Evolutionary conservation across 2,113 vertebrate genomes (phyloP).

Genomic region (Pituophis catenifer): DNA sequence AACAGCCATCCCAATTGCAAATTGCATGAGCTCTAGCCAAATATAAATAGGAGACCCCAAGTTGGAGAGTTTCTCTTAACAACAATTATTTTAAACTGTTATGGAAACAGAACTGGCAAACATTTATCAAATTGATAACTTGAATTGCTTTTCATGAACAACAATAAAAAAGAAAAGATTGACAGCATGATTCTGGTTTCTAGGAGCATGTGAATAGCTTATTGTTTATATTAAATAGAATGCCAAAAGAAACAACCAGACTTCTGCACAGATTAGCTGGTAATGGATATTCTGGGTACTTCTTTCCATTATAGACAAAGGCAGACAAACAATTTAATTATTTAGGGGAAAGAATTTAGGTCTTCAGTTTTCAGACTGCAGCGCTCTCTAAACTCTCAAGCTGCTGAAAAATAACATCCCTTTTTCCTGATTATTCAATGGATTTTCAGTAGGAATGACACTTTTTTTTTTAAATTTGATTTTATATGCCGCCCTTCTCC

Average conservation of each 20-base stretch:
- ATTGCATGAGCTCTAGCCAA: not conserved
- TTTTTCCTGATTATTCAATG: constrained; percentile 47
- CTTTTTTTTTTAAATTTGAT: too few species aligned
- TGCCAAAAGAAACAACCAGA: constrained; percentile 36
- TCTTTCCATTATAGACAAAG: constrained; percentile 43
- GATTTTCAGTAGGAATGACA: constrained; percentile 60
- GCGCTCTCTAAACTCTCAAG: constrained; percentile 42
- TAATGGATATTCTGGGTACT: constrained; percentile 46
- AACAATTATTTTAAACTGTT: constrained; percentile 37
- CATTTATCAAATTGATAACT: constrained; percentile 36
- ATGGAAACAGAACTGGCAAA: constrained; percentile 11
- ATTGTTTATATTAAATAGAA: constrained; percentile 24
- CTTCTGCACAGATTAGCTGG: constrained; percentile 50
- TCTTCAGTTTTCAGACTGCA: constrained; percentile 43
- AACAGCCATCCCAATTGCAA: not conserved
- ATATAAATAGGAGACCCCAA: not conserved
- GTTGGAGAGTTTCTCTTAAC: not conserved
- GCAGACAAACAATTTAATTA: constrained; percentile 60
- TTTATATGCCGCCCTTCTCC: too few species aligned
- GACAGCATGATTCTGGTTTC: constrained; percentile 55
- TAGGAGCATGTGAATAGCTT: constrained; percentile 30
- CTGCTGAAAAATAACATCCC: constrained; percentile 39
- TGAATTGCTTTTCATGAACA: constrained; percentile 46
- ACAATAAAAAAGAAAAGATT: constrained; percentile 46
- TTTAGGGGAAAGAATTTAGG: constrained; percentile 34